Evolutionary conservation across 2,888 invertebrate genomes (phyloP), one percentile per base, ranked within the genome.

Genomic region (Athalia circularis): DNA sequence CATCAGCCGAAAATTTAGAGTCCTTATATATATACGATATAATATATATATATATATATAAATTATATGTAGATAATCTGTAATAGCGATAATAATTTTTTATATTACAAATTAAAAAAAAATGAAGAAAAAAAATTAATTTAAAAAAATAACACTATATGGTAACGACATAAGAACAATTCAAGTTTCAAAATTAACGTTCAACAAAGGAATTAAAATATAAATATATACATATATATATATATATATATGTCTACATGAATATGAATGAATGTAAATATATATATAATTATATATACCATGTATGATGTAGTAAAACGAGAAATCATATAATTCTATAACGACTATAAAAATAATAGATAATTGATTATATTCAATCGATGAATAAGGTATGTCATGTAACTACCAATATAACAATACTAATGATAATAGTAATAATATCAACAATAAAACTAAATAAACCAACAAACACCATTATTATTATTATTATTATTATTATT

Each of bases 81-180:
- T 79, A 81, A 80, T 83, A 82, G 82, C 79, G 82, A 84, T 83
- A 82, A 84, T 83, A 82, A 84, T 84, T 83, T 83, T 84, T 65
- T 62, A 79, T 80, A 79, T 79, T 77, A 79, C 72, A 29, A 70
- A 78, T 29, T 29, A 29, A 79, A 77, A 82, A 68, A 50, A 54
- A 65, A 52, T n/a, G 70, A 54, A 72, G 9, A 47, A 70, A 59
- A 47, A 72, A 80, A 50, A 80, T 74, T 48, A 62, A 29, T 65
- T 45, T 50, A 67, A 59, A 62, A 62, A 48, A 50, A 54, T 3
- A 47, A 54, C 52, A 67, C 45, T 29, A 65, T 29, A 29, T 29
- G 29, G 29, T 29, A 29, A 29, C 29, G 50, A 77, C 2, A 29
- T 15, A 65, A 48, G 65, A 74, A 62, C 57, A 79, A 79, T 74